Evolutionary conservation across 2,113 vertebrate genomes (phyloP), one percentile per base, ranked within the genome.

Genomic region (Baryphthengus martii): DNA sequence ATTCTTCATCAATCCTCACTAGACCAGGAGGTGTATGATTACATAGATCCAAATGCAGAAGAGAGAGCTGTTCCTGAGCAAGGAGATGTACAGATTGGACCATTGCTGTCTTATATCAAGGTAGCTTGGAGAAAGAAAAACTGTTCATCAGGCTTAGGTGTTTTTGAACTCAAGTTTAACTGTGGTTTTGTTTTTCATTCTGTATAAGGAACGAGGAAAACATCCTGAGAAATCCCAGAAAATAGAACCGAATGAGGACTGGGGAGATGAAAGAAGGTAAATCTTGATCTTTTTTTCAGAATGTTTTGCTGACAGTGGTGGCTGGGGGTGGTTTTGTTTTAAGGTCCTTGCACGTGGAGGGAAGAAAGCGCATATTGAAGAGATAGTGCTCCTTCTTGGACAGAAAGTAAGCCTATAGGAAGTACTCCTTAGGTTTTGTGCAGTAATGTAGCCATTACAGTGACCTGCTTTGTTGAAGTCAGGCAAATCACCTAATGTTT

Each of bases 11-110:
- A 84, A 97, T 96, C 87, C 92, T 56, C 83, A 72, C 93, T 98
- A 99, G 99, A 99, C 98, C 99, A 99, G 97, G 99, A 99, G 93
- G 97, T 98, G 3, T 99, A 98, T 96, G 99, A 99, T 98, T 99
- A 99, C 97, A 98, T 99, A 97, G 99, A 99, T 72, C 98, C 98
- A 50, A 99, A 93, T 59, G 94, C 98, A 25, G 99, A 99, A 88
- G 99, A 99, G 81, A 97, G 98, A 95, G 97, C 97, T 95, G 98
- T 98, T 83, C 98, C 98, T 95, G 99, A 99, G 90, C 97, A 97
- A 89, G 98, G 98, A 89, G 98, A 99, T 44, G 93, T 97, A 58
- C 98, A 98, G 67, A 97, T 95, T 85, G 98, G 96, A 87, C 97
- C 98, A 23, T 94, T 99, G 90, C 97, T 99, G 71, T 98, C 98